Conservation (phyloP, 2,797 vertebrate genomes). For the Perodicticus potto region DNA sequence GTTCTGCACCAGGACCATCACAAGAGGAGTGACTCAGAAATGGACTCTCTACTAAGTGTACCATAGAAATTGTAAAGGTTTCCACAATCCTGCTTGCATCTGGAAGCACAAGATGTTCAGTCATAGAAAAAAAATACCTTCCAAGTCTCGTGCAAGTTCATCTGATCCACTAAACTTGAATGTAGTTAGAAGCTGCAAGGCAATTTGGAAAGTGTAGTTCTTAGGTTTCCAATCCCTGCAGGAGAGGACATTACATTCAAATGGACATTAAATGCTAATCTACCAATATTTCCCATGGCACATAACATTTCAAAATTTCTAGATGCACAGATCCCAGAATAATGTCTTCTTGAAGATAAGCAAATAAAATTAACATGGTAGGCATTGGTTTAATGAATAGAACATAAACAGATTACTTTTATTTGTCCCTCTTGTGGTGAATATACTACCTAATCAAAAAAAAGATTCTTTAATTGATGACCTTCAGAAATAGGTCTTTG, state of each 20-base stretch:
- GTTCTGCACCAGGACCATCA: not conserved
- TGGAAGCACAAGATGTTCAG: not conserved
- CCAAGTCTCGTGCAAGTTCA: not conserved
- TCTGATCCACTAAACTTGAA: not conserved
- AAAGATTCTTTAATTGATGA: not conserved
- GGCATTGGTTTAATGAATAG: not conserved
- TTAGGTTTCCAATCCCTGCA: not conserved
- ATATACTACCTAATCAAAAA: conserved; percentile 29
- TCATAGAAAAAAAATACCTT: not conserved
- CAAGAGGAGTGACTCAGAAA: not conserved
- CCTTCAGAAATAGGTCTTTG: not conserved
- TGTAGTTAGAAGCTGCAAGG: not conserved
- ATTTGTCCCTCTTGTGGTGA: conserved; percentile 24
- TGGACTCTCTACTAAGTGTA: not conserved
- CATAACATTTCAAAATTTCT: not conserved
- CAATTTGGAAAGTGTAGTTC: not conserved
- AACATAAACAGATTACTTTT: not conserved
- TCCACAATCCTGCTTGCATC: not conserved
- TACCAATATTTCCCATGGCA: conserved; percentile 5
- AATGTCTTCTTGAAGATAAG: not conserved
- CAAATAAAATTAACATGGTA: conserved; percentile 12
- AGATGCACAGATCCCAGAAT: conserved; percentile 13
- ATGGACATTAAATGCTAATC: not conserved
- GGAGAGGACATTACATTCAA: not conserved
- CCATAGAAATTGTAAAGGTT: not conserved